Evolutionary conservation across 2,113 vertebrate species (phyloP).

Genomic region (Ceuthmochares aereus): DNA sequence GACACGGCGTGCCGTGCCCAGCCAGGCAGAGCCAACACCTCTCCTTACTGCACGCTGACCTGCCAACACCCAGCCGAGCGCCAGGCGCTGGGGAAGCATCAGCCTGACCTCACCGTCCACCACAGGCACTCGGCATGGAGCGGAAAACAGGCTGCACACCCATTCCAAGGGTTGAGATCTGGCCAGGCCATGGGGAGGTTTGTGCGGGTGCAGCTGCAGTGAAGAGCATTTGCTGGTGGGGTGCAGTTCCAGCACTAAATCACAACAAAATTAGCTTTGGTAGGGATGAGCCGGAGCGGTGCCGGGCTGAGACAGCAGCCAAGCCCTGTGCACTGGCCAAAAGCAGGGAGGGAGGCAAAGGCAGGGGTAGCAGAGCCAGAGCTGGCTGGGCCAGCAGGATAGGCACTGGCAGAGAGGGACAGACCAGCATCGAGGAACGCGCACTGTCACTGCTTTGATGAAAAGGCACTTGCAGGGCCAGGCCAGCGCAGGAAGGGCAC

Average conservation of each 20-base stretch:
- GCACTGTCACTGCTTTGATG: background rate
- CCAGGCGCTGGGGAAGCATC: background rate
- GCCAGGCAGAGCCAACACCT: background rate
- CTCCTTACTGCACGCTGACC: fast-evolving
- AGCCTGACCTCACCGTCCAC: background rate
- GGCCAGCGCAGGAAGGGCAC: background rate
- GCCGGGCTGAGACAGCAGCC: background rate
- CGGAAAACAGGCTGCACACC: background rate
- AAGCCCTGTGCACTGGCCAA: background rate
- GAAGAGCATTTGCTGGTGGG: background rate
- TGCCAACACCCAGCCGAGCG: fast-evolving
- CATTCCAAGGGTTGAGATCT: background rate
- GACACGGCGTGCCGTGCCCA: fast-evolving
- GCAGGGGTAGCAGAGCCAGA: background rate
- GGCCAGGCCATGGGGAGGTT: background rate
- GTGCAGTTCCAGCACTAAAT: background rate
- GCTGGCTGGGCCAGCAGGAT: background rate
- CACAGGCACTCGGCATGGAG: fast-evolving
- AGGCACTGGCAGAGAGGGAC: background rate
- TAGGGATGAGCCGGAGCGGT: background rate
- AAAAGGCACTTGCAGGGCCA: background rate
- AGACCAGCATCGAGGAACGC: fast-evolving
- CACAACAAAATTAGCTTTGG: background rate
- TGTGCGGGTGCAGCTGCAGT: fast-evolving
- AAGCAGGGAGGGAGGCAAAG: background rate